Conservation (phyloP, 2,797 vertebrate genomes). For the Macropus fuliginosus region DNA sequence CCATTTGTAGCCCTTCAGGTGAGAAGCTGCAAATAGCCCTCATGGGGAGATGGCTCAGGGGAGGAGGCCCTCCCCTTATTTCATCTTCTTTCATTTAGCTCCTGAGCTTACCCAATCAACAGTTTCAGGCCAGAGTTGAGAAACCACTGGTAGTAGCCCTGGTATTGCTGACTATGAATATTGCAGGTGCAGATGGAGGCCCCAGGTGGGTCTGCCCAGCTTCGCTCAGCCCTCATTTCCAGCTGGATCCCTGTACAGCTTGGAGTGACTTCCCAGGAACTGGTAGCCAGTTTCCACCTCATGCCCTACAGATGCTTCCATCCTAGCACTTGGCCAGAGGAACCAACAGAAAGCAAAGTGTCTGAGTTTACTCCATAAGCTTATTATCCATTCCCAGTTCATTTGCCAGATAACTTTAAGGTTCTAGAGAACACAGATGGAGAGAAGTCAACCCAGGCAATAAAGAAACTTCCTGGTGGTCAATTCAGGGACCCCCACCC, state of each 20-base stretch:
- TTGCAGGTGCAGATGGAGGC: not conserved
- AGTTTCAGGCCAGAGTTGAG: not conserved
- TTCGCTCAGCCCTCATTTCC: not conserved
- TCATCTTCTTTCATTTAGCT: not conserved
- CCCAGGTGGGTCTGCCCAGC: too few species aligned
- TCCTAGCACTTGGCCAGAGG: not conserved
- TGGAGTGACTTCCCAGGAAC: too few species aligned
- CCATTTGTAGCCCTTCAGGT: not conserved
- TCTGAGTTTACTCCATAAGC: not conserved
- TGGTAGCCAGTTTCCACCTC: not conserved
- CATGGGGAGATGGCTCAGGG: not conserved
- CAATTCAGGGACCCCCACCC: not conserved
- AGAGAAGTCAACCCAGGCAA: not conserved
- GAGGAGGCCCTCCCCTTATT: not conserved
- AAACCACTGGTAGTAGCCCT: too few species aligned
- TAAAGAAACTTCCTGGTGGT: too few species aligned
- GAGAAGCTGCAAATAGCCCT: not conserved
- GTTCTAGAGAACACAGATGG: not conserved
- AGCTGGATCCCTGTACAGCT: not conserved
- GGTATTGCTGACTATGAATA: not conserved
- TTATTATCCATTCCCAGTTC: not conserved
- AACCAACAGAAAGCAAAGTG: not conserved
- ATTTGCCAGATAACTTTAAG: not conserved
- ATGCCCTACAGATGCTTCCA: not conserved
- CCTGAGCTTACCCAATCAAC: not conserved